A percentile compares a stretch with the other conserved stretches of the same genome.
Evolutionary conservation across 2,888 invertebrate genomes (phyloP).

Genomic region (Anthoptus insignis): DNA sequence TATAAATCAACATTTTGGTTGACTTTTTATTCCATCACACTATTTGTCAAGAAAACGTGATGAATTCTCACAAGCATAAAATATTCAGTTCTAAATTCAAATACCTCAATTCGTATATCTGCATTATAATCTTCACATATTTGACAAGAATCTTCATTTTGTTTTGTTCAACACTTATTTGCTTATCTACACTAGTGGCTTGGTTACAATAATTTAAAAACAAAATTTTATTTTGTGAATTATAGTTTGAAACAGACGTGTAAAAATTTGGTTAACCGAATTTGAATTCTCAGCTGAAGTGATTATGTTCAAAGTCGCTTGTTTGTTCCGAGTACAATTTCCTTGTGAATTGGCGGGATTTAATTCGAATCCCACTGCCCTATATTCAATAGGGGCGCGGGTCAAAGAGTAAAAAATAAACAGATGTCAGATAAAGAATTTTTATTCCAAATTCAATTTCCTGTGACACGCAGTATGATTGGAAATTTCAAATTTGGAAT

Average conservation of each 20-base stretch:
- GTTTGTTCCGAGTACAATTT: background rate
- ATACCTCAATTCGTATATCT: conserved; percentile 51
- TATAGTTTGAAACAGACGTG: background rate
- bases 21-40: too few species aligned
- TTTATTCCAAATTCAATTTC: conserved; percentile 7
- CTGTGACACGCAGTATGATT: too few species aligned
- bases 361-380: conserved; percentile 47
- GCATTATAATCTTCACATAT: too few species aligned
- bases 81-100: conserved; percentile 57
- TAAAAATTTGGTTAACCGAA: background rate
- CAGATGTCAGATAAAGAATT: conserved; percentile 23
- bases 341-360: conserved; percentile 39
- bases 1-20: too few species aligned
- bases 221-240: background rate
- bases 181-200: too few species aligned
- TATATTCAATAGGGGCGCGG: conserved; percentile 32
- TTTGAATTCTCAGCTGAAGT: background rate
- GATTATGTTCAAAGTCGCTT: background rate
- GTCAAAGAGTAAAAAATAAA: conserved; percentile 27
- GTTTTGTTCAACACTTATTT: too few species aligned
- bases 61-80: conserved; percentile 53
- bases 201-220: background rate
- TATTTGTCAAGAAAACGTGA: too few species aligned
- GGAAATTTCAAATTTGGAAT: too few species aligned
- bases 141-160: too few species aligned